Evolutionary conservation across 2,888 invertebrate species (phyloP).

Genomic region (Dugesia japonica): DNA sequence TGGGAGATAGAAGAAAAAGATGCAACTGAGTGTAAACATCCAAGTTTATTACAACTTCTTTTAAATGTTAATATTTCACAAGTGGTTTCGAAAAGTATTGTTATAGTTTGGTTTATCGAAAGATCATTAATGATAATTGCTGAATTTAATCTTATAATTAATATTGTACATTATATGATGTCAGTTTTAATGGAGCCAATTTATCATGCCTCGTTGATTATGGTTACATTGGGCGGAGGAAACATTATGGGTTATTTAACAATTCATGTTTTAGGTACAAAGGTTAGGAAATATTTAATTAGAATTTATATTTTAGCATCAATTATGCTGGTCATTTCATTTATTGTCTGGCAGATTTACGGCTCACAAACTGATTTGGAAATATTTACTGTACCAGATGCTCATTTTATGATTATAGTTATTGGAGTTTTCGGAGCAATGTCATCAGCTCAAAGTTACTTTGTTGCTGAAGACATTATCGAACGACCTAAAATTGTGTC

Average conservation of each 20-base stretch:
- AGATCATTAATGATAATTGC: constrained; percentile 7
- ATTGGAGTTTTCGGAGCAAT: not conserved
- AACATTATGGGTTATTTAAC: not conserved
- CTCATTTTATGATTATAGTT: not conserved
- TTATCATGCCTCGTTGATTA: not conserved
- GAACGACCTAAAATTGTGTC: not conserved
- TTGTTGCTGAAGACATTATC: not conserved
- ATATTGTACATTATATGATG: not conserved
- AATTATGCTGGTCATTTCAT: not conserved
- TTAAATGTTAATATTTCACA: constrained; percentile 7
- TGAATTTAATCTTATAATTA: constrained; percentile 2
- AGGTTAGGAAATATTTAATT: not conserved
- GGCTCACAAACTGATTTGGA: not conserved
- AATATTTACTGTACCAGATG: not conserved
- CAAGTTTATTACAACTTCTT: not conserved
- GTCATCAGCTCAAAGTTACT: not conserved
- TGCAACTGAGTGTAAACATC: not conserved
- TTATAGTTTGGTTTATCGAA: not conserved
- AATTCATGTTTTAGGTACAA: not conserved
- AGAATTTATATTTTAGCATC: not conserved
- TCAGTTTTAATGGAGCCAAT: not conserved
- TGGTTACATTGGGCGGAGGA: not conserved
- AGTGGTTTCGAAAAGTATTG: not conserved
- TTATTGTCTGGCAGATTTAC: constrained; percentile 4
- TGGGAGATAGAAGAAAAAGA: not conserved